Evolutionary conservation across 2,888 invertebrate genomes (phyloP), one percentile per base, ranked within the genome.

Genomic region (Pasiphila rectangulata): DNA sequence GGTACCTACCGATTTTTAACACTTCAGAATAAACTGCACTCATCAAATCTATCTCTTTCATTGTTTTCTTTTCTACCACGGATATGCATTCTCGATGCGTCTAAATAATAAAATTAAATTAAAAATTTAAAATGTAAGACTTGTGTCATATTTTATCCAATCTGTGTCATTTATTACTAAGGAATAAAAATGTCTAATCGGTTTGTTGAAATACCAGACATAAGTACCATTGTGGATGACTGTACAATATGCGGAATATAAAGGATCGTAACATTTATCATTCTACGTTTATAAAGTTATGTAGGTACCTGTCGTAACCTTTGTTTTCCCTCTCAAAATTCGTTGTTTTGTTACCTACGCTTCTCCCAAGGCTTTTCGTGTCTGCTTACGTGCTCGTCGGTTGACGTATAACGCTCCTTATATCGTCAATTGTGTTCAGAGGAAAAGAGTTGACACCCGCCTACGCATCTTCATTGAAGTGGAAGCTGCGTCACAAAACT

Each of bases 371-470:
- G 46, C 64, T 63, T 69, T 63, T 64, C 57, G 44, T 67, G 58
- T 67, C 56, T 64, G 65, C 73, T 10, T 30, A 19, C 16, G 72
- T 68, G 68, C 72, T 69, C 68, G 16, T 72, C 59, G 52, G 58
- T 55, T 58, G 57, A 64, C 71, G 73, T 78, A 80, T 78, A 79
- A 72, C 64, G 70, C 68, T 70, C 67, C 75, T 77, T 70, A 57
- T 51, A 56, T 63, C 59, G 69, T 66, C 74, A 61, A 78, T 80
- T 83, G 78, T 83, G 67, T 75, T 67, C 63, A 73, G 68, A 71
- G 66, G 63, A 75, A 76, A 76, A 71, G 85, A 84, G 80, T 55
- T 80, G 83, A 74, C 79, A 82, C 82, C 84, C 83, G 80, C 82
- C 83, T 66, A 83, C 82, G 75, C 78, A 78, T 75, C 73, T 72